These are phyloP conservation scores for Crossaster papposus DNA, from an alignment of 53 echinoderm and acorn worm genomes.

Conservation along the genomic window DNA sequence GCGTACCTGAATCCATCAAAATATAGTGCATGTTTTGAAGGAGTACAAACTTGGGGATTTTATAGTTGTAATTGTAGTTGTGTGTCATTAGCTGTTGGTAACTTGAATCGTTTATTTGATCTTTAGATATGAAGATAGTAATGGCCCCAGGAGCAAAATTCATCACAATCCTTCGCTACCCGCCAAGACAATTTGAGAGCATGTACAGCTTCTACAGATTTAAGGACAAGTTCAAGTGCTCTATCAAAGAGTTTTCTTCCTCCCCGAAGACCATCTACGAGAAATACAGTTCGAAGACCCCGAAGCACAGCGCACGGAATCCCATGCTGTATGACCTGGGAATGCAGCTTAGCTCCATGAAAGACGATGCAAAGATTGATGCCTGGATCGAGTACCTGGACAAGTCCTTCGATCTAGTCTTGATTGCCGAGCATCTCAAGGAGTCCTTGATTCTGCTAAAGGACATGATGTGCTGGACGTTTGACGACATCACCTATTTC, in stretches of 20 bases:
- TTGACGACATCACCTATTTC: constrained; percentile 70
- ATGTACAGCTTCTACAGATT: constrained; percentile 82
- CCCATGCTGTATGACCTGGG: constrained; percentile 83
- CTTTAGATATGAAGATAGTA: constrained; percentile 66
- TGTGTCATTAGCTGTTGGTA: no score
- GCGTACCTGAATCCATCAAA: no score
- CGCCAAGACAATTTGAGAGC: constrained; percentile 81
- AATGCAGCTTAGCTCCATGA: constrained; percentile 26
- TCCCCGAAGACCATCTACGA: constrained; percentile 57
- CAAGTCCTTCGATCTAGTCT: constrained; percentile 68
- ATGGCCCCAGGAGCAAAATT: constrained; percentile 80
- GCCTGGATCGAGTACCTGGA: constrained; percentile 69
- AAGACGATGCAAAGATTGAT: constrained; percentile 13
- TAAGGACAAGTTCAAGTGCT: constrained; percentile 27
- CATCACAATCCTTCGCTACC: constrained; percentile 77
- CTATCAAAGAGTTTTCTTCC: constrained; percentile 58
- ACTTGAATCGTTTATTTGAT: not conserved
- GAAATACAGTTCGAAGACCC: not conserved
- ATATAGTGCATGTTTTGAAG: no score
- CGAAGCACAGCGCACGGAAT: constrained; percentile 69
- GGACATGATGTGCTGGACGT: constrained; percentile 81
- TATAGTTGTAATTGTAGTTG: no score
- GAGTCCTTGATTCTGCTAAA: constrained; percentile 83
- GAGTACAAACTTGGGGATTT: no score
- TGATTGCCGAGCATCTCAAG: constrained; percentile 77